Conservation (phyloP, 1,140 invertebrate genomes). For the Trachymyrmex septentrionalis region DNA sequence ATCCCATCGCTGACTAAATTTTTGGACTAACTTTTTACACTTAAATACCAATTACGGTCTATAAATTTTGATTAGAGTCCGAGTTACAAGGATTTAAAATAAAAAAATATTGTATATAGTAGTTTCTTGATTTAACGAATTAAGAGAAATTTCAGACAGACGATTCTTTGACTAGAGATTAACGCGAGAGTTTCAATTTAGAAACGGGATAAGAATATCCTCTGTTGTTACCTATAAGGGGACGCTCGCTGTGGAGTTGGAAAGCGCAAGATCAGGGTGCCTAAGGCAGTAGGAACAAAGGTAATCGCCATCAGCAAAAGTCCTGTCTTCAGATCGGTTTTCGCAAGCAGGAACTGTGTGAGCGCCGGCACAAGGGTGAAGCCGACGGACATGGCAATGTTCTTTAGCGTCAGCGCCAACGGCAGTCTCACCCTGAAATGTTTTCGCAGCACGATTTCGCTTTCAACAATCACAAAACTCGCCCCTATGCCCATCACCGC, state of each 20-base stretch:
- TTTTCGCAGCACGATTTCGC: slow-evolving; percentile 77
- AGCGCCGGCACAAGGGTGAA: slow-evolving; percentile 76
- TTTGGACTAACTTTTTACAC: too few species aligned
- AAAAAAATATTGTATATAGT: too few species aligned
- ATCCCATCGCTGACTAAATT: too few species aligned
- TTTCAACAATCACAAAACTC: slow-evolving; percentile 79
- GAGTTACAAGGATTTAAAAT: too few species aligned
- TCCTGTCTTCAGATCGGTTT: slow-evolving; percentile 71
- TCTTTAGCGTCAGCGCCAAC: slow-evolving; percentile 75
- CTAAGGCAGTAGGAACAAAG: slow-evolving; percentile 77
- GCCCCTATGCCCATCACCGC: slow-evolving; percentile 83
- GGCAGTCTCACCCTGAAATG: slow-evolving; percentile 78
- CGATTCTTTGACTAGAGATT: background rate
- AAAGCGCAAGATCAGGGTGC: slow-evolving; percentile 72
- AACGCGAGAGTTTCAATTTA: background rate
- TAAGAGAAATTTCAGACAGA: background rate
- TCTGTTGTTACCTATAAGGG: slow-evolving; percentile 63
- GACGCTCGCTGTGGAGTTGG: slow-evolving; percentile 62
- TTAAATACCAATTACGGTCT: too few species aligned
- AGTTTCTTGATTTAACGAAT: background rate
- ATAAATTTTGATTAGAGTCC: too few species aligned
- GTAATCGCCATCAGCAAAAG: slow-evolving; percentile 77
- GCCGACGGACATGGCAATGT: slow-evolving; percentile 76
- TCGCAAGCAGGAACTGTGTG: slow-evolving; percentile 70
- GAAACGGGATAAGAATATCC: background rate